Evolutionary conservation across 2,113 vertebrate species (phyloP).

Genomic region (Sphyrna mokarran): DNA sequence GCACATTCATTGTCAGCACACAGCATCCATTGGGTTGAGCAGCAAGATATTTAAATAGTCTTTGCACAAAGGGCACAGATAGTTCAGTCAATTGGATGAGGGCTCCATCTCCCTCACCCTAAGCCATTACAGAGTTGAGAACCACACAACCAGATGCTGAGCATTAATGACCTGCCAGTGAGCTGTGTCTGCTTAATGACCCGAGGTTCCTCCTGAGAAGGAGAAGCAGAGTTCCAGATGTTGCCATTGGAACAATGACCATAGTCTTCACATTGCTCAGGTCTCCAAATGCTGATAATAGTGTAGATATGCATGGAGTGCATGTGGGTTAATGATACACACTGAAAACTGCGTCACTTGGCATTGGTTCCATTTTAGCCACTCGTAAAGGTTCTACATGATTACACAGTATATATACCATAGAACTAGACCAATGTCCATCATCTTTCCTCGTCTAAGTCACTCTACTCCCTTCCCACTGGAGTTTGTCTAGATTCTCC

Average conservation of each 20-base stretch:
- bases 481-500: too few relatives aligned
- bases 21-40: too few relatives aligned
- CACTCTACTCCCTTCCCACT: too few relatives aligned
- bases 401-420: too few relatives aligned
- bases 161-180: neutral
- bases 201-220: neutral
- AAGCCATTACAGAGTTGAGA: neutral
- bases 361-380: neutral
- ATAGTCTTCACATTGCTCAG: neutral
- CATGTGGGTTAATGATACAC: neutral
- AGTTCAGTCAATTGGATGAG: neutral
- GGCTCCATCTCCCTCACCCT: neutral
- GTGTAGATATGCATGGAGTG: neutral
- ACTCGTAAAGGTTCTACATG: too few relatives aligned
- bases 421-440: too few relatives aligned
- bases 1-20: neutral
- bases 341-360: neutral
- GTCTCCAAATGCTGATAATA: neutral
- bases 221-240: neutral
- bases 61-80: neutral
- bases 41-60: neutral
- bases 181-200: neutral
- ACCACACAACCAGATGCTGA: neutral
- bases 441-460: too few relatives aligned
- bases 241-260: neutral